Conservation (phyloP, 2,888 invertebrate genomes). For the Metacarcinus magister region DNA sequence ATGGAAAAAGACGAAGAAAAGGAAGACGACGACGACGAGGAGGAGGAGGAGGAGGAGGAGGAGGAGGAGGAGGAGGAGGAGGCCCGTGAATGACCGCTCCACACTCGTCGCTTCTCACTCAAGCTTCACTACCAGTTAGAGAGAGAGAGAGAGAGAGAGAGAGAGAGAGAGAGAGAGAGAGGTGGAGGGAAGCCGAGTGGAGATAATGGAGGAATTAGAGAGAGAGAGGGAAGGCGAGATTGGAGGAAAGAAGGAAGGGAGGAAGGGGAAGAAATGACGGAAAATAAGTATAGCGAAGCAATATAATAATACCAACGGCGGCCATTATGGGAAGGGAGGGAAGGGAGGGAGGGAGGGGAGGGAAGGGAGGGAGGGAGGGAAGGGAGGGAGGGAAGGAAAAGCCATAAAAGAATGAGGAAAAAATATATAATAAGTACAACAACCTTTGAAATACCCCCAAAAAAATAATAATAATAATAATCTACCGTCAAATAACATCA, state of each 20-base stretch:
- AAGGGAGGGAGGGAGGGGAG: neutral
- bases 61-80: slow-evolving; percentile 8
- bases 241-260: neutral
- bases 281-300: neutral
- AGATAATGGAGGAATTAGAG: neutral
- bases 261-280: neutral
- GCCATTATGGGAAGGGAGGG: neutral
- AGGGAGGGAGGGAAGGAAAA: neutral
- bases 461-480: neutral
- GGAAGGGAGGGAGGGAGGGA: neutral
- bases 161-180: neutral
- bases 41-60: slow-evolving; percentile 7
- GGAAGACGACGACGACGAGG: neutral
- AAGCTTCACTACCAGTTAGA: neutral
- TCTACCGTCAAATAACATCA: no score
- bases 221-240: neutral
- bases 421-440: neutral
- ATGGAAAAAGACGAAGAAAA: neutral
- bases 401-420: neutral
- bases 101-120: neutral
- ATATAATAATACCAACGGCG: neutral
- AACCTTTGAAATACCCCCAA: neutral
- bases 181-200: neutral
- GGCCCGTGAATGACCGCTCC: slow-evolving; percentile 9
- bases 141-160: slow-evolving; percentile 35